Percentiles rank a stretch among this genome's conserved stretches.
Conservation (phyloP, 2,888 invertebrate species). For the Rotaria socialis region DNA sequence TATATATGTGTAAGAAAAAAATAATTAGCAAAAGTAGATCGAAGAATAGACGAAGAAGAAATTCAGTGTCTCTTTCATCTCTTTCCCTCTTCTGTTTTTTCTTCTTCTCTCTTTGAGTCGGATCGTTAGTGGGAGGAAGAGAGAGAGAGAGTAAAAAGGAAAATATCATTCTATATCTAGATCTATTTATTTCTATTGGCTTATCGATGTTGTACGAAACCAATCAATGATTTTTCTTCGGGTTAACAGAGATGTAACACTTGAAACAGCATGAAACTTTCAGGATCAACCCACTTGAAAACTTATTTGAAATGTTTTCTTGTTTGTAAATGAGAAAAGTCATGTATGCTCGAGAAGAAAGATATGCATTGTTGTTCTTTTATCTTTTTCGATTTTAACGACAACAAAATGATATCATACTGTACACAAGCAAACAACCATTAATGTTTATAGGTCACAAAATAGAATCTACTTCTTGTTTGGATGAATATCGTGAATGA, state of each 20-base stretch:
- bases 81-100: background rate
- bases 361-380: conserved; percentile 12
- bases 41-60: background rate
- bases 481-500: too few species aligned
- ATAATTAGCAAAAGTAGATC: conserved; percentile 14
- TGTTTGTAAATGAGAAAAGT: background rate
- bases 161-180: background rate
- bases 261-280: background rate
- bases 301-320: conserved; percentile 7
- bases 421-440: background rate
- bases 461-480: too few species aligned
- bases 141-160: background rate
- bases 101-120: too few species aligned
- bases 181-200: background rate
- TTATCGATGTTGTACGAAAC: background rate
- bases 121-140: background rate
- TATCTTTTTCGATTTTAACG: background rate
- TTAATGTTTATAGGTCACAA: background rate
- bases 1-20: background rate
- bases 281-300: conserved; percentile 11
- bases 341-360: conserved; percentile 13
- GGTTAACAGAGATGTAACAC: background rate
- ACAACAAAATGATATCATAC: background rate
- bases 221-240: background rate
- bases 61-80: background rate